Base-by-base conservation (phyloP, 2,888 invertebrate genomes). In the Thelaira solivaga region DNA sequence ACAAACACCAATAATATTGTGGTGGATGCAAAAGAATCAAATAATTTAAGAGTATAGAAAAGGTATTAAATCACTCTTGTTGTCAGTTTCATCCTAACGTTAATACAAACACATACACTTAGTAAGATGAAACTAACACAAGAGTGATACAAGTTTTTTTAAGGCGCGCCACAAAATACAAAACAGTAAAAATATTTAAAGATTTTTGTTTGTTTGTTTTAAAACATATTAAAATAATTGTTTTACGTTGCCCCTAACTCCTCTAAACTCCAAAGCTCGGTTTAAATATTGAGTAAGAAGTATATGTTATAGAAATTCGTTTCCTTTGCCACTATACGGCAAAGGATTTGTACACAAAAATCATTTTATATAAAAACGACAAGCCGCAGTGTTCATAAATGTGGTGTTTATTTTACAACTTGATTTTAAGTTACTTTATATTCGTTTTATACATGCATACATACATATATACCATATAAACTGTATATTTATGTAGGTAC, bases 31-130 rank as follows among this genome's bases (percentile, higher is more conserved):
- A 81, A 80, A 69, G 84, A 83, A 75, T 84, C 87, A 31, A 78
- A 78, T 61, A 84, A 87, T 47, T 86, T 88, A 81, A 88, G 84
- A 76, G 88, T 88, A 87, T 89, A 89, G 86, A 84, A 84, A 81
- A 84, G 87, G 88, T 87, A 86, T 81, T 88, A 86, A 85, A 85
- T 86, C 86, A 85, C 87, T 83, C 55, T 71, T 62, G 57, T 45
- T 67, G 13, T 18, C 6, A 39, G 18, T 29, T 39, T 13, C 2
- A 11, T 43, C 41, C 43, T 22, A 39, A 20, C 2, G 7, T 20
- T 13, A 43, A 20, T 26, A 59, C 24, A 69, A 20, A 61, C 10
- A 65, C 13, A 36, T 10, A 53, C 43, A 4, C 7, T 29, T 2
- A 7, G 18, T 18, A 31, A 65, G 36, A 76, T 53, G 8, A 26